Percentiles rank a stretch among this genome's conserved stretches.
phyloP scores from a whole-genome alignment of 2,113 vertebrate species.

The Pseudolaguvia tuberculata region DNA sequence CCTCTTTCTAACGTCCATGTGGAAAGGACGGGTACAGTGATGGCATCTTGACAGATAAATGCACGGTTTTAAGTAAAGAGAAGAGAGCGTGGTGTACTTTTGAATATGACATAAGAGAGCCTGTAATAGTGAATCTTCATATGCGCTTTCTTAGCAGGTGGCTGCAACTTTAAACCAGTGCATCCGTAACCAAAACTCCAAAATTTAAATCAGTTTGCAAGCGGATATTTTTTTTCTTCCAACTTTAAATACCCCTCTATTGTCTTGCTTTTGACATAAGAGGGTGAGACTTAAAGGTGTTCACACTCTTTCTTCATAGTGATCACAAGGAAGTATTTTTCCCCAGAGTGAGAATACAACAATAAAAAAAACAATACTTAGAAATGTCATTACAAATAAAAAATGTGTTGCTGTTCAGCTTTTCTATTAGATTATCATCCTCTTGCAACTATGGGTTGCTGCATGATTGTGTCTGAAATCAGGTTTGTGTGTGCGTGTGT shows the following conservation, averaged over 20 bases:
- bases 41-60: constrained; percentile 40
- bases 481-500: constrained; percentile 13
- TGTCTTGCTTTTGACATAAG: background rate
- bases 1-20: background rate
- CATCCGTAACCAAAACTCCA: constrained; percentile 9
- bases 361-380: constrained; percentile 6
- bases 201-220: constrained; percentile 5
- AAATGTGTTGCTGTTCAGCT: background rate
- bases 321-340: constrained; percentile 18
- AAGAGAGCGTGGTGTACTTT: constrained; percentile 37
- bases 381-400: background rate
- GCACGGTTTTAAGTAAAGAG: constrained; percentile 12
- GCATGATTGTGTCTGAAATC: background rate
- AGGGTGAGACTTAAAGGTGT: constrained; percentile 3
- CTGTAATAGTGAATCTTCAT: constrained; percentile 7
- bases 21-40: constrained; percentile 7
- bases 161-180: constrained; percentile 29
- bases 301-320: background rate
- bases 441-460: constrained; percentile 21
- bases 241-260: constrained; percentile 18
- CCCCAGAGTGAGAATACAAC: background rate
- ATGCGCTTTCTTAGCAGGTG: constrained; percentile 20
- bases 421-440: background rate
- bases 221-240: constrained; percentile 35
- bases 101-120: constrained; percentile 33